Conservation (phyloP, 2,888 invertebrate genomes). For the Eupithecia centaureata region DNA sequence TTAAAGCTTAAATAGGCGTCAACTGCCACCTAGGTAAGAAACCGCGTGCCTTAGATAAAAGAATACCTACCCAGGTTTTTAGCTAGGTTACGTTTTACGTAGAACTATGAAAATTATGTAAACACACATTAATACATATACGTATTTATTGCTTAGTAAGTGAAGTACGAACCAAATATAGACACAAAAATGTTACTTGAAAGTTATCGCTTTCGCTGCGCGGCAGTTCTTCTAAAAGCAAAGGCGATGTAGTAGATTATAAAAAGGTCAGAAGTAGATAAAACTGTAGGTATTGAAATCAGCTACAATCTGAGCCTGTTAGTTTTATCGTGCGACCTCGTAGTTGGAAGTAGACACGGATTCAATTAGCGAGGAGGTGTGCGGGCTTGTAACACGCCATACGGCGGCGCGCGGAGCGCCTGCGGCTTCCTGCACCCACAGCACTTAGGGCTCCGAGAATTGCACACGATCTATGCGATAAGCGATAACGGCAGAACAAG, state of each 20-base stretch:
- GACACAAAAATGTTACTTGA: background rate
- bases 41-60: background rate
- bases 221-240: background rate
- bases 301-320: conserved; percentile 24
- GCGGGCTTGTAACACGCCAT: conserved; percentile 67
- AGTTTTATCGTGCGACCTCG: conserved; percentile 35
- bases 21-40: background rate
- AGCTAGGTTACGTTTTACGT: background rate
- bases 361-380: conserved; percentile 73
- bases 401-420: conserved; percentile 55
- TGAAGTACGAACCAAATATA: background rate
- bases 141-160: too few relatives aligned
- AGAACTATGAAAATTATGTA: background rate
- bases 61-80: background rate
- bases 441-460: conserved; percentile 62
- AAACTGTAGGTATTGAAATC: conserved; percentile 4
- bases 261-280: background rate
- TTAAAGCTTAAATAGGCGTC: conserved; percentile 15
- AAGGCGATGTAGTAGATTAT: background rate
- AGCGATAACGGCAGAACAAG: conserved; percentile 39
- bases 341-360: conserved; percentile 56
- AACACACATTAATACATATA: too few relatives aligned
- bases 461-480: conserved; percentile 33
- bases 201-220: background rate
- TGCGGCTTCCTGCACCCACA: conserved; percentile 73